Conservation (phyloP, 92 coral and sea anemone species). For the Phenganax marumi region DNA sequence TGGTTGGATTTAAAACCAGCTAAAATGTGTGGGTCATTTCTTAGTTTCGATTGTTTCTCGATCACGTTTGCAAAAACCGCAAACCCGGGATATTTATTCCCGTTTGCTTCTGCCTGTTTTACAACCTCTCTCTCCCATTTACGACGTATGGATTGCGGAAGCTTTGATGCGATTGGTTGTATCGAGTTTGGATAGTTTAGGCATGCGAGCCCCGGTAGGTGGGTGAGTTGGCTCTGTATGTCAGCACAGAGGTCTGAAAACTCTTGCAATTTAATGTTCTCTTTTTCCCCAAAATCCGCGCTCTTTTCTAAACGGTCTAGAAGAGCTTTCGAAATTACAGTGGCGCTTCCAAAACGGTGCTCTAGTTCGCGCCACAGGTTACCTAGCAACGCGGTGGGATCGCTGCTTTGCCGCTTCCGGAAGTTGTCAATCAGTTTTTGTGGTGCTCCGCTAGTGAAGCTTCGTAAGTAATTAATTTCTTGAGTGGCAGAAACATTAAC, state of each 20-base stretch:
- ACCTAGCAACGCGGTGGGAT: slow-evolving; percentile 52
- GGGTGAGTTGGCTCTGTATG: slow-evolving; percentile 46
- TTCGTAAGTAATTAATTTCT: slow-evolving; percentile 52
- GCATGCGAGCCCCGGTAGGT: slow-evolving; percentile 57
- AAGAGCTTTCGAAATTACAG: slow-evolving; percentile 44
- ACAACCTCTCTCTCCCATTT: slow-evolving; percentile 61
- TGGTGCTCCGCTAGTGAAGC: slow-evolving; percentile 48
- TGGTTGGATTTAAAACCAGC: neutral
- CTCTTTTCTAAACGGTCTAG: slow-evolving; percentile 44
- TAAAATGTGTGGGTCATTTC: slow-evolving; percentile 56
- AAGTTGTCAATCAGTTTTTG: slow-evolving; percentile 53
- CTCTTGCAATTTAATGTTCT: slow-evolving; percentile 40
- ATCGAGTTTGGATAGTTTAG: slow-evolving; percentile 51
- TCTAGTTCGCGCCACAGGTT: slow-evolving; percentile 55
- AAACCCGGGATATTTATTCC: slow-evolving; percentile 47
- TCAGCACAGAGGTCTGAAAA: slow-evolving; percentile 63
- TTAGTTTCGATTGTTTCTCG: slow-evolving; percentile 48
- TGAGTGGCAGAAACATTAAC: slow-evolving; percentile 50
- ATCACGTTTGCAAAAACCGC: slow-evolving; percentile 34
- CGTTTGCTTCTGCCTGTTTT: slow-evolving; percentile 22
- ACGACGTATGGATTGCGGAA: slow-evolving; percentile 40
- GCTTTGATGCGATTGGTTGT: slow-evolving; percentile 50
- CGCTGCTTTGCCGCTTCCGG: slow-evolving; percentile 44
- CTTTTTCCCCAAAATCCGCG: slow-evolving; percentile 47
- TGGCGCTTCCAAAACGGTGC: slow-evolving; percentile 55